Base-by-base conservation (phyloP, 2,113 vertebrate genomes). In the Labeo catla region DNA sequence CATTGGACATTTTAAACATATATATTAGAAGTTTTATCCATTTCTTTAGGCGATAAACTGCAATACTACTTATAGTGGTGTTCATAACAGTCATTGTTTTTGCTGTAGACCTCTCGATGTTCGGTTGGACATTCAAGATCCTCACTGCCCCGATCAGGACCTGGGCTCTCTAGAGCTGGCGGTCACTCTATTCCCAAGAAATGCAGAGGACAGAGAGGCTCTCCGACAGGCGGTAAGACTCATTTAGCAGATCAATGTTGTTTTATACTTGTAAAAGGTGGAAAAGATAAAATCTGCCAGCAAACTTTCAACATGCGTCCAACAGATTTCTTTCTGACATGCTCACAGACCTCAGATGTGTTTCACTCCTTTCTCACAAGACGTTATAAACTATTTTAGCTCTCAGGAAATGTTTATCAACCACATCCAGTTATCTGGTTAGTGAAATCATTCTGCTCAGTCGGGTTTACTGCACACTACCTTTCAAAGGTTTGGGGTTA, bases 81-180 rank as follows among this genome's bases (percentile, higher is more conserved):
- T 8, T 72, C 36, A 72, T 72, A 72, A 70, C 13, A 39, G 34
- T 8, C 2, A 39, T 23, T 54, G 23, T 57, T 66, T 66, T 63
- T 49, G 61, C 6, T 28, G 16, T 54, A 97, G 96, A 89, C 76
- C 93, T 83, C 92, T 91, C 59, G 94, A 96, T 87, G 93, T 97
- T 86, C 95, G 91, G 4, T 89, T 97, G 85, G 90, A 91, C 50
- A 91, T 97, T 90, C 95, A 95, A 84, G 97, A 97, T 86, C 90
- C 95, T 49, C 96, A 94, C 82, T 95, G 95, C 82, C 95, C 95
- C n/a, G 93, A 94, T 45, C 94, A 96, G 91, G 93, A 96, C 43
- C 90, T 97, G 86, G 96, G 96, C 77, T 92, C 82, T 50, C 95
- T 97, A 89, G 90, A 96, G 65, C 87, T 97, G 21, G 90, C 90